Evolutionary conservation across 2,797 vertebrate species (phyloP), one percentile per base, ranked within the genome.

Genomic region (Otus scops): DNA sequence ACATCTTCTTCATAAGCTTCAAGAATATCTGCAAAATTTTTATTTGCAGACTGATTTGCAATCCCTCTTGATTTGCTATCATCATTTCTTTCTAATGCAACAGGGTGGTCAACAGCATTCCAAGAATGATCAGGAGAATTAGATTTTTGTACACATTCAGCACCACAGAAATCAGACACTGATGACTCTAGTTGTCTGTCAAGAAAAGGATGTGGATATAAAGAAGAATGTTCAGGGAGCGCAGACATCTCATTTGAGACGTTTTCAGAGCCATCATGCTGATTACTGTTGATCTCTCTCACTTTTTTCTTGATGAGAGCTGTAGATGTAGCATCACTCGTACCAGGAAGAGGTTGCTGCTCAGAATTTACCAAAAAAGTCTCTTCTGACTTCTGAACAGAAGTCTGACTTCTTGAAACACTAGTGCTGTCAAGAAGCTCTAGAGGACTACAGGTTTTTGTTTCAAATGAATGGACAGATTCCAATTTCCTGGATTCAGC

Each of bases 1-100:
- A 99, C 98, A 86, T 99, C 99, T 64, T 99, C 98, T 95, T 99
- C 94, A 60, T 99, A 99, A 38, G 99, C 99, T 61, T 98, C 97
- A 81, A 99, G 85, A 94, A 98, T 95, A 96, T 99, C 98, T 94
- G 97, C 94, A 86, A 89, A 82, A 41, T 41, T 47, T 5, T 82
- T 13, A 39, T 39, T 39, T 39, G 38, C 38, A 39, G 38, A 39
- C 13, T 39, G 12, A 39, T 39, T 39, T 39, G 38, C 38, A 39
- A 39, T 39, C 65, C 60, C 69, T 92, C 83, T 91, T 34, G 89
- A 75, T 93, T 85, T 94, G 84, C 70, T 41, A 30, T 65, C 75
- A 68, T 50, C 27, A 69, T 85, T 84, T 77, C 50, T 61, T 92
- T 92, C 81, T 82, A 96, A 91, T 43, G 85, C 93, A 86, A 84